Conservation (phyloP, 2,797 vertebrate genomes). For the Clarias laeviceps region DNA sequence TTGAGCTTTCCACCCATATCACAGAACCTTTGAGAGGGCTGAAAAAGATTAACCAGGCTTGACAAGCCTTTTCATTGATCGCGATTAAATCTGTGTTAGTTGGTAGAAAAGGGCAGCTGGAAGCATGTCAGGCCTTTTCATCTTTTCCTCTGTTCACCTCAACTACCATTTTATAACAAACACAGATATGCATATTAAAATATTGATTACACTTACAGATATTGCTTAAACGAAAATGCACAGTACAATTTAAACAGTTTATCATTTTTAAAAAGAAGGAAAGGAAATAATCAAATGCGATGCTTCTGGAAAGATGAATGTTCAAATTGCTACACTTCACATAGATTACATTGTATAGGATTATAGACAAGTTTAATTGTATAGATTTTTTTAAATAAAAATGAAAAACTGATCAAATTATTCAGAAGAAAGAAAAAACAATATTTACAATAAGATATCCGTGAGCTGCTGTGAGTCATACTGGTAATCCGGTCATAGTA, state of each 20-base stretch:
- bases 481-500: slow-evolving; percentile 1
- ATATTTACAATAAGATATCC: not conserved
- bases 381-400: not conserved
- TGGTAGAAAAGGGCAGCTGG: slow-evolving; percentile 16
- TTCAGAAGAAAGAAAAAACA: not conserved
- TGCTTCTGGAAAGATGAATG: not conserved
- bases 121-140: not conserved
- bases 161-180: not conserved
- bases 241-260: no score
- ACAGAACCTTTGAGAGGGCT: slow-evolving; percentile 28
- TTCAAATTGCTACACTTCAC: not conserved
- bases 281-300: slow-evolving; percentile 30
- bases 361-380: no score
- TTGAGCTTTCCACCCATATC: slow-evolving; percentile 18
- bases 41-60: slow-evolving; percentile 43
- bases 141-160: not conserved
- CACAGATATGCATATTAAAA: slow-evolving; percentile 15
- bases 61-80: slow-evolving; percentile 44
- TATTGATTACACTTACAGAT: not conserved
- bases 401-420: not conserved
- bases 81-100: slow-evolving; percentile 46
- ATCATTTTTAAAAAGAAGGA: not conserved
- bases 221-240: no score
- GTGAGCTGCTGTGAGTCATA: not conserved
- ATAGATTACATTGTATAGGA: not conserved